Evolutionary conservation across 2,888 invertebrate species (phyloP).

Genomic region (Agrotis segetum): DNA sequence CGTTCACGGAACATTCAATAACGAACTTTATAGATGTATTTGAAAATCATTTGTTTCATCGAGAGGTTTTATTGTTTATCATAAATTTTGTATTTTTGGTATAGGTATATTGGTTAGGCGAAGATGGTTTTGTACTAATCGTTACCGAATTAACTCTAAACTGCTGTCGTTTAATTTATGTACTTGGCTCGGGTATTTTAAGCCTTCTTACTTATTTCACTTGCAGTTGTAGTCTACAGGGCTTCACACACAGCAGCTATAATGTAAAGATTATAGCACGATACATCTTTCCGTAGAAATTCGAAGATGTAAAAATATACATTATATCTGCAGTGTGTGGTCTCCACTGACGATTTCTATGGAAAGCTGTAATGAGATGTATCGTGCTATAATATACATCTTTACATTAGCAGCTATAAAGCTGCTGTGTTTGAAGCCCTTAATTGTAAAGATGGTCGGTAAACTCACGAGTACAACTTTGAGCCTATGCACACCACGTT

Average conservation of each 20-base stretch:
- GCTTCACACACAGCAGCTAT: accelerated
- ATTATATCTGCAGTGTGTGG: too few relatives aligned
- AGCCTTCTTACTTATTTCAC: not conserved
- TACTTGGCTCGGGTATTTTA: not conserved
- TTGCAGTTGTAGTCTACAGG: not conserved
- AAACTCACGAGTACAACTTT: not conserved
- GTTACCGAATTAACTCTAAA: not conserved
- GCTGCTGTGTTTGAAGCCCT: too few relatives aligned
- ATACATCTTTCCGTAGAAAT: too few relatives aligned
- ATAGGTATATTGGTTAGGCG: not conserved
- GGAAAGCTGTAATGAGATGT: too few relatives aligned
- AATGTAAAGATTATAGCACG: too few relatives aligned
- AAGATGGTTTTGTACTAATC: not conserved
- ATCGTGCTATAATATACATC: too few relatives aligned
- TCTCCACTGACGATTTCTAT: too few relatives aligned
- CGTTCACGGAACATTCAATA: not conserved
- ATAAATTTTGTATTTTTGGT: not conserved
- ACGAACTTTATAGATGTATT: not conserved
- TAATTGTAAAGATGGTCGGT: too few relatives aligned
- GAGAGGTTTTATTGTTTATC: not conserved
- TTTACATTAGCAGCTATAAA: too few relatives aligned
- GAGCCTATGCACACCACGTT: too few relatives aligned
- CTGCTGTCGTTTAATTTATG: not conserved
- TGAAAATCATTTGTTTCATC: not conserved
- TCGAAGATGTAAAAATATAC: too few relatives aligned